These are phyloP conservation scores for Leptura quadrifasciata DNA, from an alignment of 2,888 invertebrate genomes.

Conservation along the genomic window DNA sequence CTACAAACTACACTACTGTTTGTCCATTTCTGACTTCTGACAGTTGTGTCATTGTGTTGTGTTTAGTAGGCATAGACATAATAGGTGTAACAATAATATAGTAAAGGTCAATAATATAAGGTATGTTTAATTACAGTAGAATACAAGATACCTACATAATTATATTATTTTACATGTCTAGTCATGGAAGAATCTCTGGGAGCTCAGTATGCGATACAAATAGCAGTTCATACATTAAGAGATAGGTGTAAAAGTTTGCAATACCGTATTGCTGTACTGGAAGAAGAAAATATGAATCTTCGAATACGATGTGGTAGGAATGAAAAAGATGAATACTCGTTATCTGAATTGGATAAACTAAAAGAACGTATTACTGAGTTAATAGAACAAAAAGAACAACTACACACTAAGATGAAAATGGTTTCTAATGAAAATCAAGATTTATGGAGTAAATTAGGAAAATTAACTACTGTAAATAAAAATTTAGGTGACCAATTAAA, in stretches of 20 bases:
- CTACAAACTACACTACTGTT: no score
- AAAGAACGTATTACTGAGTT: conserved; percentile 77
- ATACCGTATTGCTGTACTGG: conserved; percentile 81
- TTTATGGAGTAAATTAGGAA: conserved; percentile 84
- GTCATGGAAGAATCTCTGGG: conserved; percentile 68
- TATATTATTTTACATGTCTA: not conserved
- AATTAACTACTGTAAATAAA: conserved; percentile 78
- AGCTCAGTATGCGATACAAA: conserved; percentile 80
- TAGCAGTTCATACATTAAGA: conserved; percentile 88
- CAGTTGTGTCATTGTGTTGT: no score
- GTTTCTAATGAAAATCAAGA: conserved; percentile 88
- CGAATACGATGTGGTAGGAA: conserved; percentile 70
- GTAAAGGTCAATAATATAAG: no score
- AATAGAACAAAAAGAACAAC: conserved; percentile 84
- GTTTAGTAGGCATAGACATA: no score
- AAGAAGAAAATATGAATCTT: conserved; percentile 85
- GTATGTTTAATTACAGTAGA: no score
- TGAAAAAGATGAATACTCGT: conserved; percentile 58
- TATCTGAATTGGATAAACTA: conserved; percentile 61
- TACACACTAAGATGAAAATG: conserved; percentile 87
- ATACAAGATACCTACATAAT: no score
- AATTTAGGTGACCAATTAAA: conserved; percentile 75
- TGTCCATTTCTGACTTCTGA: no score
- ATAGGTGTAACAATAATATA: no score
- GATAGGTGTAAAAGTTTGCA: conserved; percentile 87